phyloP scores from a whole-genome alignment of 2,888 invertebrate species.

The Machimus rusticus region DNA sequence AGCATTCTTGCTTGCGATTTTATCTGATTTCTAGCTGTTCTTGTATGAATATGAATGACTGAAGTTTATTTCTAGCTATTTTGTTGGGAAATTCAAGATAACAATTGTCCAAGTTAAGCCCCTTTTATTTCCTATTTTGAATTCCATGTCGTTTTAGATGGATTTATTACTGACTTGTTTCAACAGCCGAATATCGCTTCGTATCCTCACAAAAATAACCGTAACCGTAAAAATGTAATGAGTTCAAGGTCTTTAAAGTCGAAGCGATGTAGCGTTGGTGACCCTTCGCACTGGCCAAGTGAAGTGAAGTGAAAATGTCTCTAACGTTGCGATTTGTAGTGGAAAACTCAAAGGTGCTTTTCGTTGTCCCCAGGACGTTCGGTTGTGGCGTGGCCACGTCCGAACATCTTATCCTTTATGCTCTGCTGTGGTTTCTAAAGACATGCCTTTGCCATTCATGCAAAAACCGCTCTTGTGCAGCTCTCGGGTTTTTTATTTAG shows the following conservation, averaged over 20 bases:
- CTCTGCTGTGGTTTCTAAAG: background rate
- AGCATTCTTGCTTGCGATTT: background rate
- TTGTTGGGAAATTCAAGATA: background rate
- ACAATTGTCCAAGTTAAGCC: background rate
- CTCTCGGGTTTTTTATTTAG: background rate
- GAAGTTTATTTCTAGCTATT: background rate
- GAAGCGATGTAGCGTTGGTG: background rate
- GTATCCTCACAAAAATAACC: background rate
- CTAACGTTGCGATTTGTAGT: background rate
- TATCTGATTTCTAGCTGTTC: background rate
- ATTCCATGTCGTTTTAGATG: background rate
- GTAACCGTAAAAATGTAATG: background rate
- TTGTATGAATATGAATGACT: background rate
- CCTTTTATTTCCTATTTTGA: no score
- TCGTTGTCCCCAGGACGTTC: background rate
- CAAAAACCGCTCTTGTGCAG: background rate
- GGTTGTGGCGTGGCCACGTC: background rate
- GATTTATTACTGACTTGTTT: background rate
- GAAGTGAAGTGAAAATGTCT: background rate
- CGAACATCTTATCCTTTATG: background rate
- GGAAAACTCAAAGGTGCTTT: background rate
- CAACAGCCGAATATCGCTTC: background rate
- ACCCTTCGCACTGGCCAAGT: background rate
- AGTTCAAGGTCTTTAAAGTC: background rate
- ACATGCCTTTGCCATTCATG: background rate